Evolutionary conservation across 2,797 vertebrate species (phyloP), one percentile per base, ranked within the genome.

Genomic region (Vireo griseus): DNA sequence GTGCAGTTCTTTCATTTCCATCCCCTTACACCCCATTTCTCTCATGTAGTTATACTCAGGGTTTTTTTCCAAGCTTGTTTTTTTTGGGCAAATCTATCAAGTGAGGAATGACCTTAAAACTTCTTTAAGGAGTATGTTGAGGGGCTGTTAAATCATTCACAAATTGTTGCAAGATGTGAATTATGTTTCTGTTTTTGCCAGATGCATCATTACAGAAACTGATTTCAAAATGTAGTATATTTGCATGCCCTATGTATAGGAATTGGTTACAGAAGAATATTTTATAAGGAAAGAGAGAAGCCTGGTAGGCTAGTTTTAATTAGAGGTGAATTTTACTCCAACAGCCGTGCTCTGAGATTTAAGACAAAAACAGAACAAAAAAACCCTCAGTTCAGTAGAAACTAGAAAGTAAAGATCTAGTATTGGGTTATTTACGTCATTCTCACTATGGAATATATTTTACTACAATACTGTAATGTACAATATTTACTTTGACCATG

Each of bases 171-270:
- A 83, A 76, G 48, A 72, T 92, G 33, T 92, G 57, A 82, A 74
- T 95, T 55, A 87, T 69, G 52, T 28, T 92, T 96, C 91, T 82
- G 47, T 35, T 93, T 95, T 75, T 88, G 55, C 74, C 63, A 86
- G 47, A 79, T 89, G 67, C 55, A 74, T 94, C 52, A 74, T 88
- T 94, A 89, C n/a, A 76, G 61, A 92, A 94, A 87, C 52, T 39
- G 47, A 89, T 94, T 91, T 87, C 29, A 55, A 87, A 91, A 82
- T 59, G 37, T 26, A 79, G 28, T 55, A 93, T 71, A 91, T 94
- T 91, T 90, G 66, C 55, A 62, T 78, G 40, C 58, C 50, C 50
- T 10, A 42, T 80, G 37, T 74, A 89, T 33, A 94, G 52, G 52
- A 88, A 83, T 9, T 82, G 75, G 78, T 80, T 94, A 47, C 35